Percentiles rank a stretch among this genome's conserved stretches.
These are phyloP conservation scores for Pachyseris speciosa DNA, from an alignment of 64 coral and sea anemone species.

Conservation along the genomic window DNA sequence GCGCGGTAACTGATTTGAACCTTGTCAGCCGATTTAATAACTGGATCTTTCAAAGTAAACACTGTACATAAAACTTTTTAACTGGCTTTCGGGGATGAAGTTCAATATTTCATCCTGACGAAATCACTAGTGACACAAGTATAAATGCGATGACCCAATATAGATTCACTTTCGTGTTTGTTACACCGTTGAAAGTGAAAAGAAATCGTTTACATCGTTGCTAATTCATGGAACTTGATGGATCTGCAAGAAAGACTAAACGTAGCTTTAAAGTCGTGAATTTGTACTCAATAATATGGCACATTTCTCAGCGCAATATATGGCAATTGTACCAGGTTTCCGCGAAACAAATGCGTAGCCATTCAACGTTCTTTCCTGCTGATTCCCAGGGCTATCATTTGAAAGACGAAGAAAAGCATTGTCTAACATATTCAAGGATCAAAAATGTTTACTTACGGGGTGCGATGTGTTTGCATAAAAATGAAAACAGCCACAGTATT, in stretches of 20 bases:
- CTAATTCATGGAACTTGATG: background rate
- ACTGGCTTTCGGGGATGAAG: background rate
- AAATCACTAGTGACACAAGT: background rate
- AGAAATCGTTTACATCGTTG: background rate
- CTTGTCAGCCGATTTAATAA: conserved; percentile 24
- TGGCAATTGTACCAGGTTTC: background rate
- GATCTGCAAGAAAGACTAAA: too few relatives aligned
- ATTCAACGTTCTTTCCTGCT: background rate
- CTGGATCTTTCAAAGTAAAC: conserved; percentile 31
- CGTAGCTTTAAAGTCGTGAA: background rate
- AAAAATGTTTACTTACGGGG: conserved; percentile 25
- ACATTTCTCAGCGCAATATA: background rate
- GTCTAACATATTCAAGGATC: conserved; percentile 11
- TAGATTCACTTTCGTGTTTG: background rate
- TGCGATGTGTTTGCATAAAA: conserved; percentile 53
- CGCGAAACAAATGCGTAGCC: background rate
- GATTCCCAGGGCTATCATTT: conserved; percentile 9
- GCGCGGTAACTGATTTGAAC: background rate
- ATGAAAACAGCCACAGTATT: conserved; percentile 38
- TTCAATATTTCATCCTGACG: background rate
- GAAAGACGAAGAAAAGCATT: background rate
- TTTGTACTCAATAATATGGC: background rate
- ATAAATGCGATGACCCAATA: background rate
- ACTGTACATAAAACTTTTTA: background rate
- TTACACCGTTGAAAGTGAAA: background rate